Percentiles rank a stretch among this genome's conserved stretches.
These are phyloP conservation scores for Clarias batrachus DNA, from an alignment of 2,113 vertebrate species.

Conservation along the genomic window DNA sequence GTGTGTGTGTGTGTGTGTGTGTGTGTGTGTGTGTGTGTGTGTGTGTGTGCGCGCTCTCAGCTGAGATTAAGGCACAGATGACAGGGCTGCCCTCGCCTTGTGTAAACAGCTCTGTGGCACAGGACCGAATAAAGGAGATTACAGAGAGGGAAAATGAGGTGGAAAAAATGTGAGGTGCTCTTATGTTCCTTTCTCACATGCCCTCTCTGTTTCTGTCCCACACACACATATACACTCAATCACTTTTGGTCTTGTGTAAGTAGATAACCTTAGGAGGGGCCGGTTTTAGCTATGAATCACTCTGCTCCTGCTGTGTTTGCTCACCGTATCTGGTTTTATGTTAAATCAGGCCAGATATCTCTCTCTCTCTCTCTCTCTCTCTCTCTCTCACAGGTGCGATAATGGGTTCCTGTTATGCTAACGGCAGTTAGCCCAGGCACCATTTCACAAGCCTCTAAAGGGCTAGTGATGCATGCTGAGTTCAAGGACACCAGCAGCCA, in stretches of 20 bases:
- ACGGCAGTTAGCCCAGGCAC: constrained; percentile 34
- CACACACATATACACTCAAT: constrained; percentile 30
- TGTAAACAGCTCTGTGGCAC: constrained; percentile 52
- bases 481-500: constrained; percentile 37
- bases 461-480: constrained; percentile 32
- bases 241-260: constrained; percentile 34
- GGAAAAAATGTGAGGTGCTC: constrained; percentile 42
- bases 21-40: constrained; percentile 15
- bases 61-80: constrained; percentile 48
- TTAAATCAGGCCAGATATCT: constrained; percentile 37
- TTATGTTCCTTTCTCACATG: constrained; percentile 8
- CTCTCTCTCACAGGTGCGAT: constrained; percentile 23
- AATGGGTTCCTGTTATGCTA: constrained; percentile 38
- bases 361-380: not conserved
- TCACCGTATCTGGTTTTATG: constrained; percentile 33
- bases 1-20: constrained; percentile 12
- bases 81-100: constrained; percentile 49
- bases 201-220: not conserved
- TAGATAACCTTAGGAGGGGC: constrained; percentile 45
- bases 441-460: constrained; percentile 43
- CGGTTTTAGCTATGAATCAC: constrained; percentile 33
- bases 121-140: constrained; percentile 51
- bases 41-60: not conserved
- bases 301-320: constrained; percentile 40
- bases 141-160: constrained; percentile 33